phyloP scores from a whole-genome alignment of 2,888 invertebrate genomes.

The Litoditis marina region DNA sequence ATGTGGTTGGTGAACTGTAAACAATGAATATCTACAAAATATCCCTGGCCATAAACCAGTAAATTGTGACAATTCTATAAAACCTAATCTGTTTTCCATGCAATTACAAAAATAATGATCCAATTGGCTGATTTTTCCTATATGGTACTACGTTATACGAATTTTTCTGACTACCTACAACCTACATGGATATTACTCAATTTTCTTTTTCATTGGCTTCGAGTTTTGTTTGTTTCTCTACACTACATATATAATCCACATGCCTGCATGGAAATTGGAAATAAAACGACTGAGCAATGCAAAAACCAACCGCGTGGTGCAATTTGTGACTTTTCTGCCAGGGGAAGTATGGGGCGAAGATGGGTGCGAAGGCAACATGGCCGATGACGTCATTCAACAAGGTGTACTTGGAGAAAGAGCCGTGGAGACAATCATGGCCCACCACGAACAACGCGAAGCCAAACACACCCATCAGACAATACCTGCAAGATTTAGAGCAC shows the following conservation, averaged over 20 bases:
- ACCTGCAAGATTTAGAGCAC: conserved; percentile 18
- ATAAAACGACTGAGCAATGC: neutral
- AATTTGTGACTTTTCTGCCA: conserved; percentile 51
- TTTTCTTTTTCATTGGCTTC: too few relatives aligned
- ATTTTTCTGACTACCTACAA: too few relatives aligned
- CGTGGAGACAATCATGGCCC: conserved; percentile 52
- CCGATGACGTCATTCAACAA: conserved; percentile 47
- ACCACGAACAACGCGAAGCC: conserved; percentile 50
- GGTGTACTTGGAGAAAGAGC: conserved; percentile 44
- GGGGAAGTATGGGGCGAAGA: conserved; percentile 50
- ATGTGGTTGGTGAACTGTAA: conserved; percentile 36
- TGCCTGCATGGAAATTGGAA: neutral
- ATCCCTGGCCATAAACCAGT: too few relatives aligned
- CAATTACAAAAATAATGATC: too few relatives aligned
- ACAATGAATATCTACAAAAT: neutral
- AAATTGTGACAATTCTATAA: too few relatives aligned
- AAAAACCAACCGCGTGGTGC: conserved; percentile 37
- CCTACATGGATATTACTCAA: too few relatives aligned
- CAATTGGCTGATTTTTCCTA: too few relatives aligned
- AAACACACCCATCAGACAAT: conserved; percentile 47
- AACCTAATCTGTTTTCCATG: too few relatives aligned
- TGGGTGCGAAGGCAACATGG: conserved; percentile 40
- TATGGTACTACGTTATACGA: too few relatives aligned
- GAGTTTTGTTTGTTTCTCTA: too few relatives aligned
- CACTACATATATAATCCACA: too few relatives aligned